A percentile compares a stretch with the other conserved stretches of the same genome.
These are phyloP conservation scores for Tinamus major DNA, from an alignment of 2,797 vertebrate genomes.

Conservation along the genomic window DNA sequence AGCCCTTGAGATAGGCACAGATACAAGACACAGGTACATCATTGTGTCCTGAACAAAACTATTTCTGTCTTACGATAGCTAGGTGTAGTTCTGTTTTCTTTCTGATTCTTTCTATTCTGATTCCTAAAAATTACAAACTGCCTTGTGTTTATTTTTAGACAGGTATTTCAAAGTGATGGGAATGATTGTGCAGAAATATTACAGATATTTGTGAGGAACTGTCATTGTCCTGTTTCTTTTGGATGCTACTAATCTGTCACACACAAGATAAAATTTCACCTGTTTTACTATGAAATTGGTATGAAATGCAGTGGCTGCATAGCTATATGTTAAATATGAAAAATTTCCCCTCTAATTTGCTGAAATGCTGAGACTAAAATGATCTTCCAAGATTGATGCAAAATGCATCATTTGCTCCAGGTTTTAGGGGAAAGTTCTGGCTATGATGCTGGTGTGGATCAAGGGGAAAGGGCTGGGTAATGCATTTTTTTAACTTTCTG, in stretches of 20 bases:
- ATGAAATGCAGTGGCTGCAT: not conserved
- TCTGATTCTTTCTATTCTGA: not conserved
- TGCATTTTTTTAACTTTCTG: not conserved
- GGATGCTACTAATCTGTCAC: rapidly evolving
- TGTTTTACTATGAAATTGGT: not conserved
- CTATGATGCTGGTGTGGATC: not conserved
- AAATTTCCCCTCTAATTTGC: not conserved
- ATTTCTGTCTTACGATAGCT: not conserved
- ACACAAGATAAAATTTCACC: not conserved
- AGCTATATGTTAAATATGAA: not conserved
- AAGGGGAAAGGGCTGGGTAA: not conserved
- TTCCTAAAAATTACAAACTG: not conserved
- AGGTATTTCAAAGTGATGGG: not conserved
- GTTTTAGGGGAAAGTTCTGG: not conserved
- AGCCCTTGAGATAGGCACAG: not conserved
- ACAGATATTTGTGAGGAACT: not conserved
- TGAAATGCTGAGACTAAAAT: not conserved
- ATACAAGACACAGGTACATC: not conserved
- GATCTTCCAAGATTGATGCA: not conserved
- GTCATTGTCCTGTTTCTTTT: not conserved
- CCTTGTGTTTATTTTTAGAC: not conserved
- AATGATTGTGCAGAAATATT: not conserved
- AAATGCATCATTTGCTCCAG: not conserved
- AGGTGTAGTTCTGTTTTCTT: not conserved
- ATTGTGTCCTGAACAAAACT: not conserved